Base-by-base conservation (phyloP, 1,140 invertebrate genomes). In the Bradysia coprophila region DNA sequence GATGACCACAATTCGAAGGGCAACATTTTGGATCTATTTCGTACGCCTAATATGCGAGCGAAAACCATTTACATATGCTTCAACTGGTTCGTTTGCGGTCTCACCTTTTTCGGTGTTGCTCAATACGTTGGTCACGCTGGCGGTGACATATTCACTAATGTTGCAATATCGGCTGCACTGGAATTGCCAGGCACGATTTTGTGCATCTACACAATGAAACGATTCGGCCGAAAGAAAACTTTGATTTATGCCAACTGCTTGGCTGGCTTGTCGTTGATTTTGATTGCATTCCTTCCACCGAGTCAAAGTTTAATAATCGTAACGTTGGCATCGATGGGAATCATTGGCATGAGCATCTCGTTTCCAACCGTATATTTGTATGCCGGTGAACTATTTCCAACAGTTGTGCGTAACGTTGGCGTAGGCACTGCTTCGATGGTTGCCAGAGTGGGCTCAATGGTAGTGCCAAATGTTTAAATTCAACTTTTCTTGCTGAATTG, bases 71-170 rank as follows among this genome's bases (percentile, higher is more conserved):
- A 66, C 22, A 75, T 81, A 44, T 73, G 70, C 45, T 75, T 75
- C 49, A 74, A 76, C 46, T 84, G 79, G 80, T 57, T 78, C 24
- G 75, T 78, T 1, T 77, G 75, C 43, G 79, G 80, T 4, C 65
- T 82, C 46, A 77, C 77, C 36, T 75, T 82, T 51, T 84, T 78
- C 48, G 80, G 80, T 2, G 72, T 80, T 1, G 76, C 78, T 0
- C 79, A 83, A 51, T 82, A 78, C 49, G 73, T 81, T 38, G 73
- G 78, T 0, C 71, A 76, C 43, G 63, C 80, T 4, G 74, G 72
- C 9, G 79, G 77, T 5, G 64, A 83, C 53, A 80, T 82, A 32
- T 83, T 82, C 51, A 43, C 75, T 2, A 84, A 82, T 55, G 76
- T 81, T 22, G 68, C 77, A 2, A 59, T 79, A 8, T 80, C 77